phyloP scores from a whole-genome alignment of 2,888 invertebrate species.

The Coleophora flavipennella region DNA sequence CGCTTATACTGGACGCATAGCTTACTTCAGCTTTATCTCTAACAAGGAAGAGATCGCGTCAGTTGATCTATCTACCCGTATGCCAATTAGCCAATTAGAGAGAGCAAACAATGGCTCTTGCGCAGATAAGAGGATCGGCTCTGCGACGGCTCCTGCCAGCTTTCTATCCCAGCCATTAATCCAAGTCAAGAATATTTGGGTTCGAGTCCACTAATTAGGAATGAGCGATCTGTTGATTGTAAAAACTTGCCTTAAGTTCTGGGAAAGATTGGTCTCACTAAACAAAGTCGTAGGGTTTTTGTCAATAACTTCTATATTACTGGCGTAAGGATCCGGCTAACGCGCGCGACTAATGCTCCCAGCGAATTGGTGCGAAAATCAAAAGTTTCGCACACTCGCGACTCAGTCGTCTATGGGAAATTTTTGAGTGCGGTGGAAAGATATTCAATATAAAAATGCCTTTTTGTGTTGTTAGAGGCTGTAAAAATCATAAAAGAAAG shows the following conservation, averaged over 20 bases:
- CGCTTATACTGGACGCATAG: not conserved
- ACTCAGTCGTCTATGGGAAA: too few relatives aligned
- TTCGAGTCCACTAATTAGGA: too few relatives aligned
- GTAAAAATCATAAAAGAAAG: too few relatives aligned
- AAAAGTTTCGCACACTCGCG: too few relatives aligned
- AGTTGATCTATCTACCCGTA: conserved; percentile 57
- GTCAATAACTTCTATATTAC: too few relatives aligned
- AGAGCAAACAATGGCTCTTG: conserved; percentile 44
- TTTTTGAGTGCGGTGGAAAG: too few relatives aligned
- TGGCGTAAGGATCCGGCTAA: too few relatives aligned
- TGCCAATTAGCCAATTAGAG: conserved; percentile 73
- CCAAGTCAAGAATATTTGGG: conserved; percentile 14
- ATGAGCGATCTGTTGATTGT: not conserved
- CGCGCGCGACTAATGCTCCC: too few relatives aligned
- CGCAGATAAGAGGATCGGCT: conserved; percentile 36
- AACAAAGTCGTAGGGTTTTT: too few relatives aligned
- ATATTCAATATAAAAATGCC: too few relatives aligned
- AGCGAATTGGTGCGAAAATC: too few relatives aligned
- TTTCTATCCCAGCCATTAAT: conserved; percentile 9
- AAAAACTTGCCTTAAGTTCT: not conserved
- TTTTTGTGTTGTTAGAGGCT: too few relatives aligned
- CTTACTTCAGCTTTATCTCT: conserved; percentile 44
- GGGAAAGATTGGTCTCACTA: not conserved
- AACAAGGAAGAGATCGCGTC: conserved; percentile 61
- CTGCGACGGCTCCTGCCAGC: conserved; percentile 9